These are phyloP conservation scores for Cichlasoma orientale DNA, from an alignment of 2,797 vertebrate species.

Conservation along the genomic window DNA sequence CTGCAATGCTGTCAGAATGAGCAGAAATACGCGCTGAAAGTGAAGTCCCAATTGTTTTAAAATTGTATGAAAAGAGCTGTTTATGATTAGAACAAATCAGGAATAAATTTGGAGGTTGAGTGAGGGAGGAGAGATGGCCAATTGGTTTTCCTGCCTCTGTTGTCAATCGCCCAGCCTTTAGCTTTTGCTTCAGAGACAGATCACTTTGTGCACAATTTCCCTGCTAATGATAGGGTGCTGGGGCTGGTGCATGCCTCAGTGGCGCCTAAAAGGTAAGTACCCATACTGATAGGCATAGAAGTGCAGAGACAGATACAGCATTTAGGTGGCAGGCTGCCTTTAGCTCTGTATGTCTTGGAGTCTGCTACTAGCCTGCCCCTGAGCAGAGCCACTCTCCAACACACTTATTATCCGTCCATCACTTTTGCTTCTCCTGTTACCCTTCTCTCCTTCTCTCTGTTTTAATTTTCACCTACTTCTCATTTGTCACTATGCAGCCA, in stretches of 20 bases:
- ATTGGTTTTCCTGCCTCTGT: conserved; percentile 36
- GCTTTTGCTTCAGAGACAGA: conserved; percentile 47
- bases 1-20: background rate
- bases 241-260: conserved; percentile 47
- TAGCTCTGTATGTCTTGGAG: conserved; percentile 38
- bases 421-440: background rate
- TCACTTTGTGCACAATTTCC: conserved; percentile 68
- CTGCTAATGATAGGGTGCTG: conserved; percentile 59
- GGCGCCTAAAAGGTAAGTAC: conserved; percentile 46
- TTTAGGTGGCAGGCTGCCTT: conserved; percentile 28
- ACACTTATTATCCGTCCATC: conserved; percentile 26
- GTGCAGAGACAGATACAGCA: conserved; percentile 40
- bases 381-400: conserved; percentile 29
- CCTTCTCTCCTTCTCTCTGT: conserved; percentile 5
- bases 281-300: conserved; percentile 41
- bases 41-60: background rate
- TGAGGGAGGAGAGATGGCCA: conserved; percentile 4
- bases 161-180: conserved; percentile 48
- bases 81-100: background rate
- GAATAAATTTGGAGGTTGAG: background rate
- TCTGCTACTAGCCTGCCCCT: conserved; percentile 37
- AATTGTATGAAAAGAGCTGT: background rate
- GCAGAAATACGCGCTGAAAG: background rate
- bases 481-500: conserved; percentile 8
- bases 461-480: conserved; percentile 33